Conservation (phyloP, 2,888 invertebrate genomes). For the Folsomia candida region DNA sequence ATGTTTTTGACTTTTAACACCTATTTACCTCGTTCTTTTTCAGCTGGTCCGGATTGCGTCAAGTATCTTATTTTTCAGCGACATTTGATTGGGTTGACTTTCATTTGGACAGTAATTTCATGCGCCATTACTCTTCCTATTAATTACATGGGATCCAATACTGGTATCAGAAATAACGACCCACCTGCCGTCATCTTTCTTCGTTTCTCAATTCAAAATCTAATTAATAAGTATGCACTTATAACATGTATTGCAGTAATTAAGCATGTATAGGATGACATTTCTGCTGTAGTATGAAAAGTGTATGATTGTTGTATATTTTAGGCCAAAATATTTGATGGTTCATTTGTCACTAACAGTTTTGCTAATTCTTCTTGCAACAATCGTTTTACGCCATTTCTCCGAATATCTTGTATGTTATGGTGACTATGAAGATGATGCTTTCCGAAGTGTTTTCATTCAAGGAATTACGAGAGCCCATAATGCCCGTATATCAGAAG, state of each 20-base stretch:
- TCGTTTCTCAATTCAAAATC: neutral
- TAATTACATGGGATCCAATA: neutral
- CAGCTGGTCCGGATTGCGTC: neutral
- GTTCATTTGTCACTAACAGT: neutral
- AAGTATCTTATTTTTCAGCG: neutral
- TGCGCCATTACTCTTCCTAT: neutral
- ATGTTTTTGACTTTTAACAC: no score
- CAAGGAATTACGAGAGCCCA: neutral
- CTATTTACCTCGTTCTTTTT: no score
- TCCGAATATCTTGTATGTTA: neutral
- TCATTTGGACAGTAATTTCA: neutral
- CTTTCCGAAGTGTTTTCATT: neutral
- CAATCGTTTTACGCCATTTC: neutral
- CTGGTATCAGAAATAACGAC: neutral
- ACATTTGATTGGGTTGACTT: neutral
- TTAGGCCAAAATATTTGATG: neutral
- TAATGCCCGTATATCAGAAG: neutral
- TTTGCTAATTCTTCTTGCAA: neutral
- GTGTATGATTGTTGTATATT: no score
- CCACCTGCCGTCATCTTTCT: neutral
- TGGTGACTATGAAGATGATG: neutral
- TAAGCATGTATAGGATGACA: neutral
- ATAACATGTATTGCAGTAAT: neutral
- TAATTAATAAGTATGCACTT: neutral
- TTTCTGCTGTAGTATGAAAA: neutral